Evolutionary conservation across 2,888 invertebrate species (phyloP), one percentile per base, ranked within the genome.

Genomic region (Trichopria drosophilae): DNA sequence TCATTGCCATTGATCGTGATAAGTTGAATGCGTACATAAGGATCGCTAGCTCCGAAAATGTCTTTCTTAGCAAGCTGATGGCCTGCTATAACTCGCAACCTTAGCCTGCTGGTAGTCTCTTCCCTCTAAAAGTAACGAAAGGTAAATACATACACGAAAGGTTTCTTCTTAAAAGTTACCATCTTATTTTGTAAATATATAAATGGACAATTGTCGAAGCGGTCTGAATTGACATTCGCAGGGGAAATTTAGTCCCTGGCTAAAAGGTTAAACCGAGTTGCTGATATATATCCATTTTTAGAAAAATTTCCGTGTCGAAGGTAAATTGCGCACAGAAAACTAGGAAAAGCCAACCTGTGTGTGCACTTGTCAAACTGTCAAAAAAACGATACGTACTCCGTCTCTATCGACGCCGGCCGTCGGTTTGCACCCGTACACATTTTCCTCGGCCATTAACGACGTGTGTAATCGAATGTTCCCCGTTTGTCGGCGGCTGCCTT

Each of bases 21-120:
- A 66, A 98, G 80, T 77, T 94, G 93, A 72, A 98, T 87, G 65
- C 91, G 84, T 31, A 96, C 96, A 81, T 98, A 98, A 4, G 98
- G 98, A 80, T 98, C 97, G 81, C 96, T 95, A 67, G 97, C 96
- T 68, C 98, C 98, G 81, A 99, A 98, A 69, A 99, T 96, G 77
- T 99, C 98, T 78, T 98, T 98, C 77, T 96, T 96, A 48, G 97
- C 97, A 70, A 99, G 81, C 65, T 92, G 88, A 76, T 89, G 88
- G 23, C 93, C 95, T 63, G 89, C 87, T 61, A 93, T 80, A 56
- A 96, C 86, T 78, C 85, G 87, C 73, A 96, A 81, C 67, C 93
- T 86, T 74, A 95, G 80, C 75, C 90, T 84, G 78, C 84, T 87
- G 71, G 88, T 87, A 62, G 86, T 84, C 76, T 90, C 88, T 76